Evolutionary conservation across 2,113 vertebrate genomes (phyloP), one percentile per base, ranked within the genome.

Genomic region (Diadophis punctatus): DNA sequence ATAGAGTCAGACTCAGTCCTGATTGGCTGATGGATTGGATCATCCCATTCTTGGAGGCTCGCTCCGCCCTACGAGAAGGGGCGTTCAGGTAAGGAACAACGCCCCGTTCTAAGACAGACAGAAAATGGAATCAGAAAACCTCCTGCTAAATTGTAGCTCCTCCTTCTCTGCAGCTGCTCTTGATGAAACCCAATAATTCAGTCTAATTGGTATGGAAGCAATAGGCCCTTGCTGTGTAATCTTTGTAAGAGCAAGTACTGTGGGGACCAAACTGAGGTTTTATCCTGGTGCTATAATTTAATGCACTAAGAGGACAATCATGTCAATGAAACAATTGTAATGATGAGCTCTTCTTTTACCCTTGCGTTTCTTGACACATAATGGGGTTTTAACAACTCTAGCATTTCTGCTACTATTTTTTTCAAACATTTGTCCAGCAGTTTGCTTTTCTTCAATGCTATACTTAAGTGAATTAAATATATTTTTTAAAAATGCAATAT

Each of bases 301-400:
- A 39, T 94, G 86, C 22, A 63, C 58, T 91, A 43, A 90, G 94
- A 92, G 48, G 48, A 93, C 55, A 92, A 91, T 10, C 92, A 4
- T 88, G 92, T 85, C 80, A 96, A 93, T 92, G 92, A 94, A 90
- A 93, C 56, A 86, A 18, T 39, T 91, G 88, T 90, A 96, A 94
- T 94, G 12, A 93, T 91, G 84, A 95, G 93, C 89, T 95, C 89
- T 89, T 95, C 68, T 88, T 94, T 95, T 95, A 91, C 23, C 46
- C 89, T 96, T 94, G 20, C 68, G 68, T 48, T 55, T 91, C 89
- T 91, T 95, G 93, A 89, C 39, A 94, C 93, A 94, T 93, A 96
- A 96, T 90, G 88, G 55, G 34, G 68, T 96, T 96, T 96, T 94
- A 96, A 95, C 55, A 96, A 87, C 93, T 95, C 27, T 48, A 55